Conservation (phyloP, 2,888 invertebrate genomes). For the Habroteleia sp. region DNA sequence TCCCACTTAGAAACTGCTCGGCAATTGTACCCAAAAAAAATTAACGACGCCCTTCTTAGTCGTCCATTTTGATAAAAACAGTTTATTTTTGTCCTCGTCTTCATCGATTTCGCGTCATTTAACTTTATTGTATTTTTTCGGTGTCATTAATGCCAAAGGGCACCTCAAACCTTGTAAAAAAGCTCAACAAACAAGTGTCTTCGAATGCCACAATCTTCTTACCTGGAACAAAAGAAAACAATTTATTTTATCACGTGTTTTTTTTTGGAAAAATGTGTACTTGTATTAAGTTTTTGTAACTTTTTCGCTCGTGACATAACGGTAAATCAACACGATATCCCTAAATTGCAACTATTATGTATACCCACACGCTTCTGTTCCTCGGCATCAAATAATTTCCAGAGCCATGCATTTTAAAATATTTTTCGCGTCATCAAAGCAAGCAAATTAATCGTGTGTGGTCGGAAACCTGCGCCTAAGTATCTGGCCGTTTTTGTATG, state of each 20-base stretch:
- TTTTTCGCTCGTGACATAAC: neutral
- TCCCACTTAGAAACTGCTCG: too few relatives aligned
- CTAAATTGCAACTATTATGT: constrained; percentile 15
- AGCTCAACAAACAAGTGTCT: too few relatives aligned
- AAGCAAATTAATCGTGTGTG: constrained; percentile 4
- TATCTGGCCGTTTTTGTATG: constrained; percentile 2
- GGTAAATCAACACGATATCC: constrained; percentile 10
- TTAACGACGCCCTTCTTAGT: too few relatives aligned
- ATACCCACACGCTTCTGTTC: constrained; percentile 1
- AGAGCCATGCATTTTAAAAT: constrained; percentile 6
- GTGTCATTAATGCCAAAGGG: too few relatives aligned
- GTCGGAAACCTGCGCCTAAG: constrained; percentile 3
- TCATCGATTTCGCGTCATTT: too few relatives aligned
- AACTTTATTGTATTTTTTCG: too few relatives aligned
- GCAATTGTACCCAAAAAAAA: too few relatives aligned
- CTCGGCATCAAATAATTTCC: constrained; percentile 11
- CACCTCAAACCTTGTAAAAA: too few relatives aligned
- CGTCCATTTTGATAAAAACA: too few relatives aligned
- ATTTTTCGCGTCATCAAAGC: constrained; percentile 8
- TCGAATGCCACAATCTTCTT: neutral
- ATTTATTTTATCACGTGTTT: neutral
- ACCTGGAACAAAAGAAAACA: constrained; percentile 1
- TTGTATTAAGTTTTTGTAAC: constrained; percentile 4
- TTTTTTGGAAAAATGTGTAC: neutral
- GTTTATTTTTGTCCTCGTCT: too few relatives aligned